Evolutionary conservation across 1,140 invertebrate species (phyloP).

Genomic region (Eurosta solidaginis): DNA sequence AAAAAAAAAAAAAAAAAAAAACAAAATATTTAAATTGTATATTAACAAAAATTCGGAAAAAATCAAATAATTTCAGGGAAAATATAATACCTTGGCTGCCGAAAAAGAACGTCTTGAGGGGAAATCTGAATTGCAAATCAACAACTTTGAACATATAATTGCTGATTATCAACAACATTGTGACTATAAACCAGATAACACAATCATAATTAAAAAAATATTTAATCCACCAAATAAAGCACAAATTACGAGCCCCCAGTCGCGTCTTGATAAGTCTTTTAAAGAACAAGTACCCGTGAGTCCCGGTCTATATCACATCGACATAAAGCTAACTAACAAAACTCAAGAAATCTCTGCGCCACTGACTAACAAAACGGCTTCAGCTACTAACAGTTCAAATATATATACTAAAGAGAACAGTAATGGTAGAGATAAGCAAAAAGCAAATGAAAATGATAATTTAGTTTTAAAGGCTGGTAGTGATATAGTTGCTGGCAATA

Average conservation of each 20-base stretch:
- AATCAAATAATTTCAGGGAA: constrained; percentile 43
- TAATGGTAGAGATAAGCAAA: constrained; percentile 30
- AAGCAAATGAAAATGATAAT: not conserved
- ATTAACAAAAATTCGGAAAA: too few species aligned
- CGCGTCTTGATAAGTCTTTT: constrained; percentile 53
- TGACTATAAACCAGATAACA: constrained; percentile 39
- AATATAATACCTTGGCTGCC: constrained; percentile 40
- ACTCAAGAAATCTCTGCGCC: constrained; percentile 9
- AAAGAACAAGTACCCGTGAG: constrained; percentile 57
- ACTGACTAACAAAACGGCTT: constrained; percentile 28
- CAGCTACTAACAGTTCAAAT: constrained; percentile 28
- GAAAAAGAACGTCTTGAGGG: constrained; percentile 42
- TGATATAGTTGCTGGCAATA: constrained; percentile 7
- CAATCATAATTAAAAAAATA: constrained; percentile 35
- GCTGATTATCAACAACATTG: constrained; percentile 46
- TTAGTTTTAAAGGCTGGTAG: constrained; percentile 24
- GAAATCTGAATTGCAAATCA: not conserved
- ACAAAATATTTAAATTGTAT: too few species aligned
- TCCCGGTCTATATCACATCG: constrained; percentile 55
- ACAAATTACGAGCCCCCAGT: constrained; percentile 23
- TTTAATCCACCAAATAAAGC: constrained; percentile 35
- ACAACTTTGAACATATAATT: constrained; percentile 39
- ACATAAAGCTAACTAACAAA: constrained; percentile 44
- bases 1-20: too few species aligned
- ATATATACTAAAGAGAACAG: not conserved